Evolutionary conservation across 1,140 invertebrate genomes (phyloP), one percentile per base, ranked within the genome.

Genomic region (Sipha flava): DNA sequence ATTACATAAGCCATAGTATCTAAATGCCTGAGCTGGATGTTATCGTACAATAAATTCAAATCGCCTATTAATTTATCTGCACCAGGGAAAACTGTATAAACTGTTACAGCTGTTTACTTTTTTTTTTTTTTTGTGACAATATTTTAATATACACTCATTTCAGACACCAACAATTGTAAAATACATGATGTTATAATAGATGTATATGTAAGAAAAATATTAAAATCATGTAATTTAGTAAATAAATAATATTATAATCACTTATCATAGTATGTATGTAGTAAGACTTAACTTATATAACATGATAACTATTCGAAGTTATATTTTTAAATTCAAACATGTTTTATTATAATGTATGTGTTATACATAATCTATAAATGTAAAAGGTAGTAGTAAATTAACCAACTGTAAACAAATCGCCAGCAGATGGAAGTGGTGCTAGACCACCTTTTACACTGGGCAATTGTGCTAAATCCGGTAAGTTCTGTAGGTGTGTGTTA

Each of bases 401-500:
- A 29, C 26, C 47, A n/a, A 80, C 49, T 59, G 89, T 94, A 86
- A 98, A 98, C 7, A 98, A 88, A 87, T 98, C 95, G 1, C 95
- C 95, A 57, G 95, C 95, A 10, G 95, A 97, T 23, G 96, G 96
- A 81, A 98, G 86, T 1, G 96, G 96, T 14, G 94, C 93, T 18
- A 97, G 85, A 2, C 94, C 94, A 49, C 93, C 94, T 3, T 93
- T 96, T 0, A 97, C 93, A 83, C 95, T 93, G 0, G 95, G 95
- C 81, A 98, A 86, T 82, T 94, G 91, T 1, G 93, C 95, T 54
- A 98, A 88, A 86, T 98, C 95, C 0, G 96, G 96, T 81, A 98
- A 87, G 87, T 95, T 97, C 77, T 94, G 92, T 82, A 98, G 90
- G 86, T 98, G 96, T 45, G 93, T 94, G 84, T 94, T 93, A 1